Base-by-base conservation (phyloP, 2,113 vertebrate species). In the Trichechus manatus region DNA sequence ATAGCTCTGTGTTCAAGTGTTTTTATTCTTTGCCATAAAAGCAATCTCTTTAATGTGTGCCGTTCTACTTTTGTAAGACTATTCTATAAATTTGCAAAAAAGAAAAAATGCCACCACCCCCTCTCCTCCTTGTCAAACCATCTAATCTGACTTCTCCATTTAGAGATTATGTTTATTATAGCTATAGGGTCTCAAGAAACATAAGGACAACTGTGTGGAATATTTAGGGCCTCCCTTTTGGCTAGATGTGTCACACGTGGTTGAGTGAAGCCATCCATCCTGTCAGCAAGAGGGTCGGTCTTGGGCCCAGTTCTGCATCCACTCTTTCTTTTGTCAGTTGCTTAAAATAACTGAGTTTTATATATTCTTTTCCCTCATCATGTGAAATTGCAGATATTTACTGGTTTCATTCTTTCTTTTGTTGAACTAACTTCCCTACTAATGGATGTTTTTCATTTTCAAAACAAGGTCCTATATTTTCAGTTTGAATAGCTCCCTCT, bases 401-500 rank as follows among this genome's bases (percentile, higher is more conserved):
- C 78, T 79, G 74, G 29, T 86, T 93, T 94, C 59, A 29, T 96
- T 81, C 70, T 97, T 88, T 81, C 85, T 91, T 89, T 95, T 74
- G 70, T 96, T 96, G 77, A 72, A 78, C 47, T 33, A 72, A 89
- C 75, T 93, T 61, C 53, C 63, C 50, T 79, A 95, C 91, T 87
- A 74, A 89, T 93, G 87, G 89, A 68, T 82, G 68, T 36, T 22
- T 94, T 96, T 96, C 96, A 86, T 97, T 97, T 95, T 92, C 53
- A 92, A 97, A 97, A 94, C 89, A 78, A 82, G 95, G 80, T 36
- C 85, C 61, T 95, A 0, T 36, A 53, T 93, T 96, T 56, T 94
- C 68, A 70, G 50, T 92, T 78, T 93, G 50, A 96, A 93, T 78
- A 63, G 87, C 75, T 97, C 50, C 50, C 84, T 7, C 70, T 92